A percentile compares a stretch with the other conserved stretches of the same genome.
Conservation (phyloP, 2,888 invertebrate genomes). For the Mesorhabditis belari region DNA sequence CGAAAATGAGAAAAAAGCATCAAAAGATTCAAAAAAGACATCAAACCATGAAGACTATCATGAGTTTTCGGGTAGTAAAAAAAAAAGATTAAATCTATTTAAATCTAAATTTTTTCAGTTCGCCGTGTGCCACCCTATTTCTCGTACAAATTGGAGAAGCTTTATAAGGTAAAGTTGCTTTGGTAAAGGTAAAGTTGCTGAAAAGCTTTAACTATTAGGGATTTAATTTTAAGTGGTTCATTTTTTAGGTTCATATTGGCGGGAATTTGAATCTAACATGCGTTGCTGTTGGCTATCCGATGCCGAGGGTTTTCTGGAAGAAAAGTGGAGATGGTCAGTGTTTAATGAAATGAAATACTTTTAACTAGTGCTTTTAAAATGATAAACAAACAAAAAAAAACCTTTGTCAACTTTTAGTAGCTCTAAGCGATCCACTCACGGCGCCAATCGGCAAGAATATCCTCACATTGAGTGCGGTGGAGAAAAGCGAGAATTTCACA, state of each 20-base stretch:
- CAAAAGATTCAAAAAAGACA: not conserved
- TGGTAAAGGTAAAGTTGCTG: no score
- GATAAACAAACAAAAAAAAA: not conserved
- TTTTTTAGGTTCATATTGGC: conserved; percentile 71
- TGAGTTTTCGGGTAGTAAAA: no score
- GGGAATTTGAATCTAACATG: conserved; percentile 86
- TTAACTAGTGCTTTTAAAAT: not conserved
- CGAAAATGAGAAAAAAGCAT: not conserved
- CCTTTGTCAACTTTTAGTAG: conserved; percentile 14
- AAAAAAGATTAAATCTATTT: no score
- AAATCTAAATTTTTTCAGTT: conserved; percentile 69
- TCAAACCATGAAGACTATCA: not conserved
- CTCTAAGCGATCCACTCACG: conserved; percentile 36
- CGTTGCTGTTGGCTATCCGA: conserved; percentile 92
- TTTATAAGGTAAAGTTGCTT: conserved; percentile 83
- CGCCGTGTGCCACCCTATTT: conserved; percentile 90
- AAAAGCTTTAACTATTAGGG: not conserved
- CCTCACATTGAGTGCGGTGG: conserved; percentile 75
- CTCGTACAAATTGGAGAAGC: conserved; percentile 77
- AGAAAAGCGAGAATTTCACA: conserved; percentile 86
- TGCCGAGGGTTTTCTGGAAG: conserved; percentile 81
- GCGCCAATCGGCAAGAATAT: conserved; percentile 69
- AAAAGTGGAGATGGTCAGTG: conserved; percentile 15
- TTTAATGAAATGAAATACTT: not conserved
- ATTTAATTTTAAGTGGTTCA: not conserved